Conservation (phyloP, 1,140 invertebrate genomes). For the Manduca sexta region DNA sequence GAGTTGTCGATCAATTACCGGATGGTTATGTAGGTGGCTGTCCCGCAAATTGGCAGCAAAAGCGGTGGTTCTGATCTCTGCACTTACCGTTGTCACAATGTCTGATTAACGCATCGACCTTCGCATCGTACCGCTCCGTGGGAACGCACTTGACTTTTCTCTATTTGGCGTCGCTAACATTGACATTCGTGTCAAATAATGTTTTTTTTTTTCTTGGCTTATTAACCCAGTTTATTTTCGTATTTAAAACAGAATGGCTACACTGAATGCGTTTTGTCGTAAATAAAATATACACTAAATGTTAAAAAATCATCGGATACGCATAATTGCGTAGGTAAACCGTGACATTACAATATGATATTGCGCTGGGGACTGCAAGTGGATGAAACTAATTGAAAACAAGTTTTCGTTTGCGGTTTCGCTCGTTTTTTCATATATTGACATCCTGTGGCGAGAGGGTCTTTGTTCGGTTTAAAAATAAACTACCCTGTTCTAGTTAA, state of each 20-base stretch:
- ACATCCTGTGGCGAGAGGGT: too few species aligned
- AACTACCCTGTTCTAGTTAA: too few species aligned
- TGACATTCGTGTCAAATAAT: constrained; percentile 18
- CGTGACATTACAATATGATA: too few species aligned
- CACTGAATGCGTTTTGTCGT: background rate
- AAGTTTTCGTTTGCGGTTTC: too few species aligned
- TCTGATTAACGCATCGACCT: constrained; percentile 28
- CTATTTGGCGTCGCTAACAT: constrained; percentile 14
- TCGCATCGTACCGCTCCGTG: constrained; percentile 26
- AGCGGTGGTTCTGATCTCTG: constrained; percentile 4
- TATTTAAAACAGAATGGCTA: background rate
- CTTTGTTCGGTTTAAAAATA: too few species aligned
- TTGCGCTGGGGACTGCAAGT: too few species aligned
- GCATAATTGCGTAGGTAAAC: too few species aligned
- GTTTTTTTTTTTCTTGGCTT: constrained; percentile 11
- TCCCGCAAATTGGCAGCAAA: constrained; percentile 32
- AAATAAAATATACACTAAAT: background rate
- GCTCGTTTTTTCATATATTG: too few species aligned
- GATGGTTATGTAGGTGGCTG: constrained; percentile 30
- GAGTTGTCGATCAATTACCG: constrained; percentile 32
- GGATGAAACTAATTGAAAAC: too few species aligned
- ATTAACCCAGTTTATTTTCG: constrained; percentile 12
- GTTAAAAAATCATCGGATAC: too few species aligned
- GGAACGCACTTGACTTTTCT: constrained; percentile 33
- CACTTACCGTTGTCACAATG: constrained; percentile 13